Percentiles rank a stretch among this genome's conserved stretches.
Evolutionary conservation across 1,140 invertebrate genomes (phyloP).

Genomic region (Scaptodrosophila lebanonensis): DNA sequence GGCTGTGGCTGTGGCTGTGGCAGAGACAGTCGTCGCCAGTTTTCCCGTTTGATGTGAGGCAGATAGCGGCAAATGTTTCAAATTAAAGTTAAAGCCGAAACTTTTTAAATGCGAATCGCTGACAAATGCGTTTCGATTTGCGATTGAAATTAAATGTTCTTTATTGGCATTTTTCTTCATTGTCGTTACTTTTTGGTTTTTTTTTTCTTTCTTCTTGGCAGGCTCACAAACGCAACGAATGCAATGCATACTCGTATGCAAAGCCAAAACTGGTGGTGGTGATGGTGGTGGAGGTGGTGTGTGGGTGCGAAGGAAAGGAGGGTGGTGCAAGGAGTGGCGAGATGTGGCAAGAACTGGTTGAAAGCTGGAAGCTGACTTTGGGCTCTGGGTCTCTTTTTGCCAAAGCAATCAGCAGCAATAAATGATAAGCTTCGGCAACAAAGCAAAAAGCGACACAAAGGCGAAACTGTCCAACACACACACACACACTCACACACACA

Average conservation of each 20-base stretch:
- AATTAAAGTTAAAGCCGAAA: slow-evolving; percentile 56
- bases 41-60: slow-evolving; percentile 44
- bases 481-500: slow-evolving; percentile 21
- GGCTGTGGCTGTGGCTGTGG: not conserved
- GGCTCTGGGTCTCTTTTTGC: not conserved
- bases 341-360: slow-evolving; percentile 27
- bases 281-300: not conserved
- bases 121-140: slow-evolving; percentile 65
- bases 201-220: slow-evolving; percentile 39
- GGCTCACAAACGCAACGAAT: no score
- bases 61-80: slow-evolving; percentile 43
- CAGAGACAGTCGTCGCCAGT: not conserved
- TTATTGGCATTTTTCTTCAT: slow-evolving; percentile 56
- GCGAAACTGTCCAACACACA: slow-evolving; percentile 21
- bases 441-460: slow-evolving; percentile 30
- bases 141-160: slow-evolving; percentile 69
- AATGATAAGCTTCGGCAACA: slow-evolving; percentile 64
- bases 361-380: no score
- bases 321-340: slow-evolving; percentile 6
- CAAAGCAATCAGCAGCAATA: slow-evolving; percentile 67
- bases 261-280: slow-evolving; percentile 3
- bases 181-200: slow-evolving; percentile 9
- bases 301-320: not conserved
- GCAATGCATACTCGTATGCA: slow-evolving; percentile 50
- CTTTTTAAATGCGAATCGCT: slow-evolving; percentile 62